These are phyloP conservation scores for Tragulus kanchil DNA, from an alignment of 2,113 vertebrate genomes.

Conservation along the genomic window DNA sequence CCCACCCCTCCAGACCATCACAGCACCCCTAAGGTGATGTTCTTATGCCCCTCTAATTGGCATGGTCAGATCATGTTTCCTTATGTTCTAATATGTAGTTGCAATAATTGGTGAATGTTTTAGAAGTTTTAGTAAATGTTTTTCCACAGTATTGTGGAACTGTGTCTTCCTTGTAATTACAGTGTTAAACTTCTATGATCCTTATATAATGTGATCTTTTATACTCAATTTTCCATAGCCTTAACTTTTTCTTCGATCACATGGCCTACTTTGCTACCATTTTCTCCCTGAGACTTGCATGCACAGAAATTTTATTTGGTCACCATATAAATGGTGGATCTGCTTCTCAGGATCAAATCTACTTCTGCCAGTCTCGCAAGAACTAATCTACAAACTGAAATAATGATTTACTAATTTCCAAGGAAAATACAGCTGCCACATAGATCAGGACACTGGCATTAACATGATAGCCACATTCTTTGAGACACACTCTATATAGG, in stretches of 20 bases:
- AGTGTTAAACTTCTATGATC: conserved; percentile 42
- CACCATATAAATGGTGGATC: not conserved
- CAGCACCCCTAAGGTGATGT: not conserved
- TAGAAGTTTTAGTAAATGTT: conserved; percentile 60
- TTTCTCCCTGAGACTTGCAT: not conserved
- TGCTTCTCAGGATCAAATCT: not conserved
- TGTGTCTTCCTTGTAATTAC: conserved; percentile 54
- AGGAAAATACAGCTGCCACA: not conserved
- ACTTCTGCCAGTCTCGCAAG: not conserved
- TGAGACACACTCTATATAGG: not conserved
- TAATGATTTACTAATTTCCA: conserved; percentile 45
- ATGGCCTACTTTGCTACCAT: not conserved
- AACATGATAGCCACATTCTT: not conserved
- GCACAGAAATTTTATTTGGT: conserved; percentile 12
- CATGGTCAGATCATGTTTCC: conserved; percentile 58
- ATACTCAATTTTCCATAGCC: conserved; percentile 9
- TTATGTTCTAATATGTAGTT: conserved; percentile 66
- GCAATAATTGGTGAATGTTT: conserved; percentile 60
- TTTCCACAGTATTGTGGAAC: not conserved
- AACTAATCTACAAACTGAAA: not conserved
- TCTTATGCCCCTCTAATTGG: conserved; percentile 62
- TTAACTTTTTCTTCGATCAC: not conserved
- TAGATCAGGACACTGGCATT: not conserved
- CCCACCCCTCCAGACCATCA: no score
- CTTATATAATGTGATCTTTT: conserved; percentile 48